Base-by-base conservation (phyloP, 1,140 invertebrate species). In the Drosophila leontia region DNA sequence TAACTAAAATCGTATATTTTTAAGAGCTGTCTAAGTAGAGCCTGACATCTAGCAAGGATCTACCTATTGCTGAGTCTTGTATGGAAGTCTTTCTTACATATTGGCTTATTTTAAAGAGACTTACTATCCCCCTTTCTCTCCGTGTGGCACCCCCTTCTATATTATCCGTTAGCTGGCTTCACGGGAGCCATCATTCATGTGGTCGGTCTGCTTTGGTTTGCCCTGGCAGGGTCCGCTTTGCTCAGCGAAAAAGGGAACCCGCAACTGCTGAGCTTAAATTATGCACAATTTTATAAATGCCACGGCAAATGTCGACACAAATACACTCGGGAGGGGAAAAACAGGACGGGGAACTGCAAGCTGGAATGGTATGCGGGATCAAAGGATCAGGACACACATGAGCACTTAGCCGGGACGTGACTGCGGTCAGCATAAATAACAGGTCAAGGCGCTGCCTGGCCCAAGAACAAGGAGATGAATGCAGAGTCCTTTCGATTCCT, bases 211-310 rank as follows among this genome's bases (percentile, higher is more conserved):
- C 63, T 47, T 34, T 45, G 63, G 58, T 67, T 63, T 62, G 19
- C 19, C 63, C 58, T 12, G 62, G n/a, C n/a, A 32, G 47, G 34
- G 19, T 48, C 37, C 56, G 71, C 71, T 29, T 45, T 23, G 60
- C 75, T 60, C 29, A 51, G 55, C 63, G 41, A 51, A 76, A 74
- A 74, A 29, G 61, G 68, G 39, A 42, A 11, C 32, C 75, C 44
- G 71, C 72, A 56, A 76, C 71, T 74, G 69, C 75, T 75, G 72
- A 56, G 75, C 74, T 79, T 79, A 79, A 79, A 78, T 79, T 79
- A 79, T 79, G 77, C 77, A 79, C 75, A 72, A 79, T 79, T 79
- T 79, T 79, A 79, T 79, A 79, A 79, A 79, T 79, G 56, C 64
- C 61, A 70, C 63, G 58, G 56, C 74, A 62, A 68, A 78, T 78